Evolutionary conservation across 2,888 invertebrate species (phyloP), one percentile per base, ranked within the genome.

Genomic region (Lydus trimaculatus): DNA sequence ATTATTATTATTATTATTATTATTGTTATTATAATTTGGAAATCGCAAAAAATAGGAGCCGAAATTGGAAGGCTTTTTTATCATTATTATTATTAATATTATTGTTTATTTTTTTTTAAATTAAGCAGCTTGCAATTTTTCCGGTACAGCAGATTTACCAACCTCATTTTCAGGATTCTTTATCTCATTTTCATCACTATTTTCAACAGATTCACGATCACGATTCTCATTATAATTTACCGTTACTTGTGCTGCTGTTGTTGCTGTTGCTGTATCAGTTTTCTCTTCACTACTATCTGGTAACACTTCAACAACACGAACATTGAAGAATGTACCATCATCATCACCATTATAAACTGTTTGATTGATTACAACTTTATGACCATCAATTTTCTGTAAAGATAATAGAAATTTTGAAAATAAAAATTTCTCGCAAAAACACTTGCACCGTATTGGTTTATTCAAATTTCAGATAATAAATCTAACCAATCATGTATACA

Each of bases 351-450:
- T 81, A 81, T 86, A 88, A 63, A 85, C 85, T 1, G 89, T 88
- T 75, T 88, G 87, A 78, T 89, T 89, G 69, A 88, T 85, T 33
- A 87, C 87, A 58, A 88, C 87, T 33, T 86, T 84, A 78, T 88
- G 88, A 58, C 88, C 87, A 70, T 87, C 83, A 73, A 88, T 86
- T 13, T 88, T 73, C 88, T 89, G 76, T 20, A 79, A 73, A 92
- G n/a, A n/a, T n/a, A n/a, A n/a, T n/a, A n/a, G n/a, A n/a, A n/a
- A n/a, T n/a, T n/a, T n/a, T n/a, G n/a, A n/a, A n/a, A n/a, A n/a
- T n/a, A n/a, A n/a, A n/a, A n/a, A n/a, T n/a, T n/a, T n/a, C n/a
- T n/a, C n/a, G n/a, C n/a, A n/a, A n/a, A n/a, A n/a, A n/a, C n/a
- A n/a, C n/a, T n/a, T n/a, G n/a, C n/a, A n/a, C n/a, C n/a, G n/a